Evolutionary conservation across 1,140 invertebrate species (phyloP).

Genomic region (Caenorhabditis latens): DNA sequence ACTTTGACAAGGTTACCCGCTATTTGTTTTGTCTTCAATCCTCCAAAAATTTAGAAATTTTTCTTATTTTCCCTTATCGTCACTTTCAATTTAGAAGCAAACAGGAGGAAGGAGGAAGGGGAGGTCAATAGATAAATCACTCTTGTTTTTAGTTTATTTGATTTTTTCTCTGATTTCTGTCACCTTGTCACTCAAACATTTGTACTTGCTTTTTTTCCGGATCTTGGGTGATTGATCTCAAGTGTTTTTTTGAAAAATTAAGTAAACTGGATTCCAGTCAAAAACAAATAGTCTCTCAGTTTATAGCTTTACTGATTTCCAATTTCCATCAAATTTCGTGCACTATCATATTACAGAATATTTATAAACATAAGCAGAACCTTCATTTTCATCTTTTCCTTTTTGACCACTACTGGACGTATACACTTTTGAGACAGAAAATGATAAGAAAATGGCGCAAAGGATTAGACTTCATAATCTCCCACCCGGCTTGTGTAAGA

Average conservation of each 20-base stretch:
- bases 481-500: neutral
- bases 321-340: neutral
- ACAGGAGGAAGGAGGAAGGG: too few species aligned
- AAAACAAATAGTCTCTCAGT: too few species aligned
- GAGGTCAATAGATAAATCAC: slow-evolving; percentile 51
- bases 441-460: slow-evolving; percentile 7
- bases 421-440: neutral
- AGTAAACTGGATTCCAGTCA: too few species aligned
- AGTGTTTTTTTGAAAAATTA: too few species aligned
- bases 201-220: neutral
- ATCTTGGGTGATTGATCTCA: too few species aligned
- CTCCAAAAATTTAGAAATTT: neutral
- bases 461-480: slow-evolving; percentile 7
- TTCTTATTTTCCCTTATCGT: neutral
- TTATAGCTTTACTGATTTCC: neutral
- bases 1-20: neutral
- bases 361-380: neutral
- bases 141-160: slow-evolving; percentile 41
- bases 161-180: neutral
- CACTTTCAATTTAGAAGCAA: neutral
- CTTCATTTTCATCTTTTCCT: neutral
- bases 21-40: neutral
- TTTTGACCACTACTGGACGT: slow-evolving; percentile 1
- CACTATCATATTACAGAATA: neutral
- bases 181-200: neutral